Evolutionary conservation across 2,888 invertebrate species (phyloP).

Genomic region (Oscheius sp.): DNA sequence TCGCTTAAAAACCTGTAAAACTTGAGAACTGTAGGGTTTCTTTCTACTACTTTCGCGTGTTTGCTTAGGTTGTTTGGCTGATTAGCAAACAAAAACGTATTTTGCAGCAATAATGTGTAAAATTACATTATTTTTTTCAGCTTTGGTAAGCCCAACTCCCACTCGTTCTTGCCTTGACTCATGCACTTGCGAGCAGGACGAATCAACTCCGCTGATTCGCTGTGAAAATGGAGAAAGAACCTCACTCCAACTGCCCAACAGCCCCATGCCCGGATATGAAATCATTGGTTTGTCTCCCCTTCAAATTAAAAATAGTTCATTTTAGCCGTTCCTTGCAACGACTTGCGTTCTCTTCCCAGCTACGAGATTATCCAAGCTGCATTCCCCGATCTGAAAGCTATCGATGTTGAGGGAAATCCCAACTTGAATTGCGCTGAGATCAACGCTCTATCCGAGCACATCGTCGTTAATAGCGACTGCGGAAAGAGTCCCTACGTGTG

Average conservation of each 20-base stretch:
- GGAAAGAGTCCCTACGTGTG: conserved; percentile 30
- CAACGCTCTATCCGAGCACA: conserved; percentile 22
- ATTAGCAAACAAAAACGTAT: too few relatives aligned
- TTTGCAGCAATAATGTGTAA: too few relatives aligned
- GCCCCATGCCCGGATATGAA: conserved; percentile 41
- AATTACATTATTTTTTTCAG: not conserved
- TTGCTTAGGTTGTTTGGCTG: too few relatives aligned
- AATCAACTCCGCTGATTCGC: conserved; percentile 44
- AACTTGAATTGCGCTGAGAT: conserved; percentile 42
- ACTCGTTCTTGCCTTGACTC: conserved; percentile 40
- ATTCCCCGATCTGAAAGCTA: conserved; percentile 53
- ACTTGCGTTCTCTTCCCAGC: conserved; percentile 40
- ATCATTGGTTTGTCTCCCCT: conserved; percentile 33
- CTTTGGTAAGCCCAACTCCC: not conserved
- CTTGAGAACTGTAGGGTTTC: too few relatives aligned
- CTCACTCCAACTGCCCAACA: conserved; percentile 39
- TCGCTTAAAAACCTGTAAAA: too few relatives aligned
- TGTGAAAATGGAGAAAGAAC: conserved; percentile 42
- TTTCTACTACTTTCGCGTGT: too few relatives aligned
- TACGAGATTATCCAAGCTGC: conserved; percentile 43
- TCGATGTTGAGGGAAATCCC: conserved; percentile 52
- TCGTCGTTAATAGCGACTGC: conserved; percentile 40
- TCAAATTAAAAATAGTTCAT: not conserved
- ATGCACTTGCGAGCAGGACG: conserved; percentile 44
- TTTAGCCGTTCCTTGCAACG: conserved; percentile 52